Conservation (phyloP, 2,888 invertebrate genomes). For the Uloborus plumipes region DNA sequence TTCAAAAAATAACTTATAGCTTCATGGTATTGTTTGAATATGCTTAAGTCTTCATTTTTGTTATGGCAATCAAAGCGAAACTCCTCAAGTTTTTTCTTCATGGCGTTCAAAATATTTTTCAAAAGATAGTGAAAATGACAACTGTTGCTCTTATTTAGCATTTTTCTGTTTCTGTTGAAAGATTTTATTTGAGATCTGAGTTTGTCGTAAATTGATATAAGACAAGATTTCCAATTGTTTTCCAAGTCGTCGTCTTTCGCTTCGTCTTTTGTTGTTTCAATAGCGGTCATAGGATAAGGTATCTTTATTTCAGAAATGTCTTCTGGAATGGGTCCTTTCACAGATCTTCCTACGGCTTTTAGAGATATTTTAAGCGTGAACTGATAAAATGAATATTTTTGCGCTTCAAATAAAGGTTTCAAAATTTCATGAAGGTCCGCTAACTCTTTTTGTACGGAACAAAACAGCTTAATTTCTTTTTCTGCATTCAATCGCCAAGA, state of each 20-base stretch:
- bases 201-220: neutral
- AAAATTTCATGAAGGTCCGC: neutral
- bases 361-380: neutral
- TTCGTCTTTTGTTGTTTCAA: neutral
- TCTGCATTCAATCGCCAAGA: constrained; percentile 7
- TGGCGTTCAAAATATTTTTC: constrained; percentile 4
- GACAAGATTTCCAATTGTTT: constrained; percentile 4
- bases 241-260: neutral
- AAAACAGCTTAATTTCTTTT: constrained; percentile 13
- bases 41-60: neutral
- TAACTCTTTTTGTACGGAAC: constrained; percentile 12
- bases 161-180: neutral
- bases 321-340: neutral
- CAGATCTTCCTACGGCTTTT: neutral
- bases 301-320: neutral
- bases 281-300: neutral
- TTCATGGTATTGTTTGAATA: constrained; percentile 1
- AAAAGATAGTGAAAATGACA: neutral
- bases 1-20: constrained; percentile 15
- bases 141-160: neutral
- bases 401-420: neutral
- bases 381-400: constrained; percentile 3
- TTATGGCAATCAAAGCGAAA: neutral
- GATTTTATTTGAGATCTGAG: neutral
- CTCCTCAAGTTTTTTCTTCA: neutral